Percentiles rank a stretch among this genome's conserved stretches.
Evolutionary conservation across 2,888 invertebrate genomes (phyloP).

Genomic region (Heliconius aoede): DNA sequence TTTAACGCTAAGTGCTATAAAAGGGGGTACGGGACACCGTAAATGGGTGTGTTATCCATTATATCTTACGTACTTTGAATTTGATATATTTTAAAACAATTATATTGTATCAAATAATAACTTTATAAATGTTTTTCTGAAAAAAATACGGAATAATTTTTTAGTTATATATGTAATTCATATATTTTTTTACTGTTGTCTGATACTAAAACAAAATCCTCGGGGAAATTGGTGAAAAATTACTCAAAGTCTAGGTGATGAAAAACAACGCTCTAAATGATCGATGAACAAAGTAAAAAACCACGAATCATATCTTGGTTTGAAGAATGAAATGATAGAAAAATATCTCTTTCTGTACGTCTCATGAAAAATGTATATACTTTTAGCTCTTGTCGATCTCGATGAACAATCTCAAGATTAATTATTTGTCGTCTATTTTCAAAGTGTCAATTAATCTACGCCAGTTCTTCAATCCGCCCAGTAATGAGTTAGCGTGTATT

Average conservation of each 20-base stretch:
- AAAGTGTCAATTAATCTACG: conserved; percentile 46
- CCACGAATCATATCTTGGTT: not conserved
- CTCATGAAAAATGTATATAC: not conserved
- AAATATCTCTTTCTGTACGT: not conserved
- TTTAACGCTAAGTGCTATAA: conserved; percentile 37
- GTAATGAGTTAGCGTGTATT: conserved; percentile 43
- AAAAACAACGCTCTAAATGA: too few relatives aligned
- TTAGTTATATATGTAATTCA: too few relatives aligned
- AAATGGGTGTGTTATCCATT: conserved; percentile 28
- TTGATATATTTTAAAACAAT: conserved; percentile 24
- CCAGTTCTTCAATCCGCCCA: conserved; percentile 43
- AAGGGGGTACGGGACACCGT: conserved; percentile 31
- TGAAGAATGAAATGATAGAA: not conserved
- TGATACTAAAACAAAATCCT: too few relatives aligned
- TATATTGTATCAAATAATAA: not conserved
- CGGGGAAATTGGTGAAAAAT: too few relatives aligned
- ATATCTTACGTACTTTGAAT: conserved; percentile 9
- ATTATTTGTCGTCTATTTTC: conserved; percentile 33
- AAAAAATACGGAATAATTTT: too few relatives aligned
- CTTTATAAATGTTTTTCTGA: too few relatives aligned
- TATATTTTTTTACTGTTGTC: too few relatives aligned
- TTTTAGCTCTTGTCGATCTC: conserved; percentile 2
- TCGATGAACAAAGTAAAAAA: too few relatives aligned
- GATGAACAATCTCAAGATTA: conserved; percentile 16
- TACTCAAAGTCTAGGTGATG: too few relatives aligned